Percentiles rank a stretch among this genome's conserved stretches.
Conservation (phyloP, 2,113 vertebrate genomes). For the Platanista minor region DNA sequence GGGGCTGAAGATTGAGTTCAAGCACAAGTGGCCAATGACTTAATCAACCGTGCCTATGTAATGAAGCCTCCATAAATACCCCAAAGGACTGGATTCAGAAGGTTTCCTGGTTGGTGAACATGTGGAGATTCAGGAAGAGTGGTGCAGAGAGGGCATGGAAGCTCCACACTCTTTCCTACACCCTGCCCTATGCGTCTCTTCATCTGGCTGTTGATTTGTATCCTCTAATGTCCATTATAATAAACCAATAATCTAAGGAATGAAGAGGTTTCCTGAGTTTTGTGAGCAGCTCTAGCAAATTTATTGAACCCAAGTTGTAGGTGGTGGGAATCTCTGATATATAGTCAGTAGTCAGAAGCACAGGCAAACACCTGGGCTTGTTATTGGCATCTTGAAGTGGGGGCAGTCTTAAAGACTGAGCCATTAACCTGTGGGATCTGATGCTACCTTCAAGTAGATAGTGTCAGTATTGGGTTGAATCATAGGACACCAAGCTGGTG, state of each 20-base stretch:
- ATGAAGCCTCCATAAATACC: not conserved
- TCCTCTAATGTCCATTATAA: not conserved
- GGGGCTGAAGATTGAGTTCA: not conserved
- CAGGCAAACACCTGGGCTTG: too few species aligned
- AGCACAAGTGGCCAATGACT: not conserved
- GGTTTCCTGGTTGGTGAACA: not conserved
- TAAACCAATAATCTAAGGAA: not conserved
- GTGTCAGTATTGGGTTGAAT: not conserved
- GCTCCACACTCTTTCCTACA: not conserved
- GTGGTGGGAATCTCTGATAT: not conserved
- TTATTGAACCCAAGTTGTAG: not conserved
- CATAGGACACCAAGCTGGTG: not conserved
- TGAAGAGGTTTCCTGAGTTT: not conserved
- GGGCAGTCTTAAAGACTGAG: not conserved
- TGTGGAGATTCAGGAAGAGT: not conserved
- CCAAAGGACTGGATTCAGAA: not conserved
- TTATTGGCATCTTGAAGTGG: not conserved
- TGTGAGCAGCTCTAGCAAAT: not conserved
- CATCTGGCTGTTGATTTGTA: not conserved
- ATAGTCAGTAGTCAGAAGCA: not conserved
- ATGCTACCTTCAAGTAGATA: not conserved
- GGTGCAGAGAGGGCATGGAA: not conserved
- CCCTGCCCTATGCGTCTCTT: not conserved
- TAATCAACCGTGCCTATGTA: not conserved
- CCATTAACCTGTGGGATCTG: not conserved